These are phyloP conservation scores for Numenius arquata DNA, from an alignment of 2,113 vertebrate species.

Conservation along the genomic window DNA sequence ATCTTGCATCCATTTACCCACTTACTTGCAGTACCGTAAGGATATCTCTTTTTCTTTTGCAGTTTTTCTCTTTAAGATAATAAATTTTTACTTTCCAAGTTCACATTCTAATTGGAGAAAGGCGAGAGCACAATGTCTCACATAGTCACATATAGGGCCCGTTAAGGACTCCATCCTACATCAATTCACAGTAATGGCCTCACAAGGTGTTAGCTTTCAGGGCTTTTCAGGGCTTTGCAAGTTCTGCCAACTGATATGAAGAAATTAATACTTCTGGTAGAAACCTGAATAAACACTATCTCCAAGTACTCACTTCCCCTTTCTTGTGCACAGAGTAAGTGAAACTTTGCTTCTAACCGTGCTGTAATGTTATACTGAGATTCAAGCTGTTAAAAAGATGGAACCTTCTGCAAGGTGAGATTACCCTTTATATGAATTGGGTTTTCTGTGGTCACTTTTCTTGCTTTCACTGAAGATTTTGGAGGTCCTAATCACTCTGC, in stretches of 20 bases:
- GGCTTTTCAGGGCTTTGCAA: neutral
- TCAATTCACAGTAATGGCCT: neutral
- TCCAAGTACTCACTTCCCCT: neutral
- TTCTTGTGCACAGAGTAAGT: neutral
- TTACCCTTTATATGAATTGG: neutral
- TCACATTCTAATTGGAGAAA: neutral
- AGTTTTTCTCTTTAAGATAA: neutral
- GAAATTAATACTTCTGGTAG: neutral
- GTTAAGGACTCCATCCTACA: neutral
- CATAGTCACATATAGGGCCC: neutral
- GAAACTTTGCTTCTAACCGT: neutral
- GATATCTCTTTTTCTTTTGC: neutral
- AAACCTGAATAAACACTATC: neutral
- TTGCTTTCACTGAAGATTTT: neutral
- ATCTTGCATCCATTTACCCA: neutral
- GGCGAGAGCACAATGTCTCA: neutral
- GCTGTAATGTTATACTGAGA: neutral
- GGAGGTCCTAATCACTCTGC: neutral
- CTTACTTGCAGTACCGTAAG: neutral
- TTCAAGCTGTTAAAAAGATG: neutral
- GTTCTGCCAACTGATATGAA: neutral
- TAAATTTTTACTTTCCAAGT: neutral
- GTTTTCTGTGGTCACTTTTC: neutral
- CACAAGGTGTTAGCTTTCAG: neutral
- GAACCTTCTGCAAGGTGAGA: neutral